Conservation (phyloP, 1,140 invertebrate species). For the Lineus longissimus region DNA sequence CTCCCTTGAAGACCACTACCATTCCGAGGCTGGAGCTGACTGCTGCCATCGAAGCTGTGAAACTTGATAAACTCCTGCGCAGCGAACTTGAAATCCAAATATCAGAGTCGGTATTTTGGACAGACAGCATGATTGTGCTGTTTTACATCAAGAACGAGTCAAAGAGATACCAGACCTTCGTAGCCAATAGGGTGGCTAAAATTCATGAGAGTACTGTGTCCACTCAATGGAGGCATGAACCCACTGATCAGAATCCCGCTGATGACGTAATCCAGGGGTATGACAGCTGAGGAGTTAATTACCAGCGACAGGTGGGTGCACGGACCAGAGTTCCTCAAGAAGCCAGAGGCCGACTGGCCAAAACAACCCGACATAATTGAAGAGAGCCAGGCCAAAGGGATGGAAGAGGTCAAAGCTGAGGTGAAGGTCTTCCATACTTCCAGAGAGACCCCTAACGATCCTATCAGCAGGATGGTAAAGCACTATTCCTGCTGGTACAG, state of each 20-base stretch:
- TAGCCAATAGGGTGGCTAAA: neutral
- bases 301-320: slow-evolving; percentile 9
- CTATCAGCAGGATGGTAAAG: neutral
- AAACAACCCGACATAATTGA: neutral
- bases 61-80: slow-evolving; percentile 10
- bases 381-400: neutral
- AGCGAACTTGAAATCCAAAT: too few species aligned
- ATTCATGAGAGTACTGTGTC: neutral
- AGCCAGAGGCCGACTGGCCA: slow-evolving; percentile 13
- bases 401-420: neutral
- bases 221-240: neutral
- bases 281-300: slow-evolving; percentile 1
- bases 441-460: neutral
- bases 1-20: slow-evolving; percentile 6
- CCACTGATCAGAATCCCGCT: slow-evolving; percentile 19
- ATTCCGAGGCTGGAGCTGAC: too few species aligned
- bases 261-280: slow-evolving; percentile 27
- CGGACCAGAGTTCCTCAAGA: slow-evolving; percentile 21
- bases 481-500: slow-evolving; percentile 12
- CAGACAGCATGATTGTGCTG: too few species aligned
- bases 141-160: slow-evolving; percentile 10
- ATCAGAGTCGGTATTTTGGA: slow-evolving; percentile 6
- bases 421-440: neutral
- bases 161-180: neutral
- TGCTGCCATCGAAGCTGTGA: slow-evolving; percentile 6